A percentile compares a stretch with the other conserved stretches of the same genome.
Evolutionary conservation across 1,140 invertebrate genomes (phyloP).

Genomic region (Trichonephila clavata): DNA sequence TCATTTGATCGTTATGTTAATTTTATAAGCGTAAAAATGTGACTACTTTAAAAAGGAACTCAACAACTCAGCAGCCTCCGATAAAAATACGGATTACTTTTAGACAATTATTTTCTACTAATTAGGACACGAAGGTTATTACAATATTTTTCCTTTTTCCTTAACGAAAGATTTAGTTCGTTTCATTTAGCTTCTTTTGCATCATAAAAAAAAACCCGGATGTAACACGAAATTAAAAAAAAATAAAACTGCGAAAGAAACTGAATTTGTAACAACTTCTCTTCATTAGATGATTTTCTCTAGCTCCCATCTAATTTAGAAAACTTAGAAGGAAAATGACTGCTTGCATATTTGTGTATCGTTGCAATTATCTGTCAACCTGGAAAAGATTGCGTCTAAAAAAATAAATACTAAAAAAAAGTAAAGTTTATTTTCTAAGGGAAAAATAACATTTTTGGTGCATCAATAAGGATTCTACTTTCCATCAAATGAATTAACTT

Average conservation of each 20-base stretch:
- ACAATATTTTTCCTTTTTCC: neutral
- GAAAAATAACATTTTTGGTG: slow-evolving; percentile 34
- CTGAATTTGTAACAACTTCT: slow-evolving; percentile 1
- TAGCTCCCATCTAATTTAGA: neutral
- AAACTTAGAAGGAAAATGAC: neutral
- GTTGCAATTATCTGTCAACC: slow-evolving; percentile 16
- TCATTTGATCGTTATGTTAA: neutral
- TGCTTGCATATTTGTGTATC: slow-evolving; percentile 2
- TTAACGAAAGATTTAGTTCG: slow-evolving; percentile 7
- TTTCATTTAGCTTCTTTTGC: neutral
- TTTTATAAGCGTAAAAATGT: neutral
- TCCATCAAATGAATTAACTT: slow-evolving; percentile 54
- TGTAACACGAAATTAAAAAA: neutral
- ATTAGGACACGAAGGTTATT: slow-evolving; percentile 9
- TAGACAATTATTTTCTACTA: slow-evolving; percentile 23
- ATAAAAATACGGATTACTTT: slow-evolving; percentile 18
- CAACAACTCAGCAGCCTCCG: neutral
- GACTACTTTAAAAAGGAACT: neutral
- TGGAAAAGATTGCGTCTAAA: neutral
- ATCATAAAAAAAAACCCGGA: neutral
- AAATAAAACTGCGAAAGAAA: neutral
- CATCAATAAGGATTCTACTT: slow-evolving; percentile 27
- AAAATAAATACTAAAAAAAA: neutral
- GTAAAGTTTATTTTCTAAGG: neutral
- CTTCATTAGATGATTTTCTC: slow-evolving; percentile 19